A percentile compares a stretch with the other conserved stretches of the same genome.
Conservation (phyloP, 2,797 vertebrate species). For the Centroberyx gerrardi region DNA sequence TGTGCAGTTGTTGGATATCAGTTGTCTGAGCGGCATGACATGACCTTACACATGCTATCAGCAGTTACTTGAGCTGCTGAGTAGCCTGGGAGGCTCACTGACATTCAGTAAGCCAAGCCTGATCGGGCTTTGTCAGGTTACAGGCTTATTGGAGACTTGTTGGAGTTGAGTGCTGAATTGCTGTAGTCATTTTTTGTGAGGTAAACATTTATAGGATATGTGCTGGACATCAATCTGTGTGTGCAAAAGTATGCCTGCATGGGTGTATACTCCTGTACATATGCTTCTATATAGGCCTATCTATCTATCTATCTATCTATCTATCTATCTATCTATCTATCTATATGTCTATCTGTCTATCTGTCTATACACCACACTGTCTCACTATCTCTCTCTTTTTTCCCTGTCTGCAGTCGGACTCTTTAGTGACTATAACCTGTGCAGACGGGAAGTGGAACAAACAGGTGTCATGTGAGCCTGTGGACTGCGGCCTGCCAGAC, state of each 20-base stretch:
- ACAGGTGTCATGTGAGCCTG: conserved; percentile 94
- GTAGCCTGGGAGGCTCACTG: conserved; percentile 58
- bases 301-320: not conserved
- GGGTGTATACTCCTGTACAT: not conserved
- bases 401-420: conserved; percentile 84
- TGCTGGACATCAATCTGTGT: conserved; percentile 36
- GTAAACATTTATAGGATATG: conserved; percentile 57
- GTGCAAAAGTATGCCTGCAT: conserved; percentile 14
- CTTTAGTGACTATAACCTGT: conserved; percentile 92
- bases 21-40: conserved; percentile 65
- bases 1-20: conserved; percentile 76
- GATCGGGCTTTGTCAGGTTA: conserved; percentile 58
- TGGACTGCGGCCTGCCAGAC: conserved; percentile 96
- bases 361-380: not conserved
- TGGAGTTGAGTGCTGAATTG: conserved; percentile 56
- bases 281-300: not conserved
- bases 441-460: conserved; percentile 97
- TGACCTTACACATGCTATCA: conserved; percentile 76
- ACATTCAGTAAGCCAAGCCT: conserved; percentile 60
- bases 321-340: not conserved
- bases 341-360: conserved; percentile 8
- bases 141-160: conserved; percentile 57
- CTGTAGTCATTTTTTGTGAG: conserved; percentile 52
- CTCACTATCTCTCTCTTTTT: conserved; percentile 2
- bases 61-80: conserved; percentile 75